A percentile compares a stretch with the other conserved stretches of the same genome.
Conservation (phyloP, 2,888 invertebrate genomes). For the Piscicola geometra region DNA sequence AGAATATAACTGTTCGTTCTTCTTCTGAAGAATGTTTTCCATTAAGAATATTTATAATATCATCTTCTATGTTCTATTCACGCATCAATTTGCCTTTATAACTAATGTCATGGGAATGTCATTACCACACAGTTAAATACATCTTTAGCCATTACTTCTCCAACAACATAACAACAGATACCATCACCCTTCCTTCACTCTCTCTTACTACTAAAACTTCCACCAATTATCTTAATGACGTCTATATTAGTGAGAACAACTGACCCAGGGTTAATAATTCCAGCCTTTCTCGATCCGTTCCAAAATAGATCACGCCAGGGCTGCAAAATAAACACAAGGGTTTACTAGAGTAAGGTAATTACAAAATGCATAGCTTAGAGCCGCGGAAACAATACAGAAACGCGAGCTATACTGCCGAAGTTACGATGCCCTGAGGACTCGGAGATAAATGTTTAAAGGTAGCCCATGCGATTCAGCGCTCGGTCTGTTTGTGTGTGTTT, state of each 20-base stretch:
- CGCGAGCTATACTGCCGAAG: not conserved
- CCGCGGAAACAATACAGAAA: slow-evolving; percentile 10
- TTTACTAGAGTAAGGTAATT: slow-evolving; percentile 5
- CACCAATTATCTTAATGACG: slow-evolving; percentile 4
- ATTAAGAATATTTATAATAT: too few relatives aligned
- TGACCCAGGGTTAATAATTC: slow-evolving; percentile 12
- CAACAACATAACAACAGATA: too few relatives aligned
- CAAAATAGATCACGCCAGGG: not conserved
- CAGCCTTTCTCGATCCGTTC: not conserved
- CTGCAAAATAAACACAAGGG: not conserved
- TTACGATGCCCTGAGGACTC: slow-evolving; percentile 1
- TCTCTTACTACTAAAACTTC: not conserved
- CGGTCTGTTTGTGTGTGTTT: not conserved
- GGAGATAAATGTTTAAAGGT: not conserved
- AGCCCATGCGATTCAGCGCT: slow-evolving; percentile 10
- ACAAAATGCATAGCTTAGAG: slow-evolving; percentile 5
- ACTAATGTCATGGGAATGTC: too few relatives aligned
- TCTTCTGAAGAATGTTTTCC: too few relatives aligned
- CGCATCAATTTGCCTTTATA: too few relatives aligned
- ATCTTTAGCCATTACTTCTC: too few relatives aligned
- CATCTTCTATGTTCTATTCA: too few relatives aligned
- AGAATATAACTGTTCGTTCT: too few relatives aligned
- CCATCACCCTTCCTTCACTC: too few relatives aligned
- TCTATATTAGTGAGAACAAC: not conserved
- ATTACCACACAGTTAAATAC: too few relatives aligned